These are phyloP conservation scores for Fragum fragum DNA, from an alignment of 2,888 invertebrate genomes.

Conservation along the genomic window DNA sequence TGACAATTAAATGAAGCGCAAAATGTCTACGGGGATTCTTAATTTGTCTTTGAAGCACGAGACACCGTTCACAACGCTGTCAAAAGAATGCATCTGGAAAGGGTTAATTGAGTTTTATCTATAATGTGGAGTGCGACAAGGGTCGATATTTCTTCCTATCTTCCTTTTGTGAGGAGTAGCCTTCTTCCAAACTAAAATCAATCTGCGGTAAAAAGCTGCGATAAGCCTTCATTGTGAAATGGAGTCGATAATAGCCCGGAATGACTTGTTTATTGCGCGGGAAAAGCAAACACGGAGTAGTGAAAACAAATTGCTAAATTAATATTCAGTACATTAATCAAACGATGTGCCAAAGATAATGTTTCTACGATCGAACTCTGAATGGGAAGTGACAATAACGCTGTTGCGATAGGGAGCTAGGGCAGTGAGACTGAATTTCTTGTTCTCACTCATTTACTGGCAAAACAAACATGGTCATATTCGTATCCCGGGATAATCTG, in stretches of 20 bases:
- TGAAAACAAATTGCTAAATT: slow-evolving; percentile 73
- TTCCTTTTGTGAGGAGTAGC: slow-evolving; percentile 16
- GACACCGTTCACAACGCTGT: neutral
- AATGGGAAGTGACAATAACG: slow-evolving; percentile 60
- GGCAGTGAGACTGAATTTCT: neutral
- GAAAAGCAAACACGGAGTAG: slow-evolving; percentile 67
- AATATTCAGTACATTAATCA: slow-evolving; percentile 73
- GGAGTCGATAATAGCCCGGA: slow-evolving; percentile 69
- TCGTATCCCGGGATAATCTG: too few relatives aligned
- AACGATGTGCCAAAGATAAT: slow-evolving; percentile 68
- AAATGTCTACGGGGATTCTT: too few relatives aligned
- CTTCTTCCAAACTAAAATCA: slow-evolving; percentile 58
- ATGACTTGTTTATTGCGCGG: slow-evolving; percentile 70
- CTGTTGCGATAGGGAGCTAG: slow-evolving; percentile 47
- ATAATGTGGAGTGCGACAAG: slow-evolving; percentile 7
- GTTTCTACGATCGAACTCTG: slow-evolving; percentile 46
- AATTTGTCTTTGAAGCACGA: too few relatives aligned
- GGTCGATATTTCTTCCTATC: slow-evolving; percentile 26
- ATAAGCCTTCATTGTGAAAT: slow-evolving; percentile 68
- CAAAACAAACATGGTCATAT: too few relatives aligned
- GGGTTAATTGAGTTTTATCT: slow-evolving; percentile 25
- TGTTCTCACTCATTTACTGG: neutral
- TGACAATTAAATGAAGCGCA: too few relatives aligned
- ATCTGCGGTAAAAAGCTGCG: slow-evolving; percentile 70
- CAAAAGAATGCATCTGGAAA: neutral